Evolutionary conservation across 2,888 invertebrate species (phyloP), one percentile per base, ranked within the genome.

Genomic region (Aromia moschata): DNA sequence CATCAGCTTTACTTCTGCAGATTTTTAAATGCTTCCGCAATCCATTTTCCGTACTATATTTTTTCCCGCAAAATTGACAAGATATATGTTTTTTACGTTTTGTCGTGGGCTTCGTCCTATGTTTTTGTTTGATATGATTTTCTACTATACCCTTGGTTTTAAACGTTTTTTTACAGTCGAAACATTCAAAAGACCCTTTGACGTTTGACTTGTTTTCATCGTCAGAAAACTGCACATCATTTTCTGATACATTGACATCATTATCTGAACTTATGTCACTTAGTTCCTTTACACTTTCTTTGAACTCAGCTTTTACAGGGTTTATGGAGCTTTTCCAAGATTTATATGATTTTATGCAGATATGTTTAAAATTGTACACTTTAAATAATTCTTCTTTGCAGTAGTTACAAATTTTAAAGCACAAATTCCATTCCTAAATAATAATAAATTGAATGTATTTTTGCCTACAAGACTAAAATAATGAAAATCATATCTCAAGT

Each of bases 341-440:
- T 15, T 54, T 54, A 17, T 68, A 64, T 7, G 77, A 75, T 12
- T 65, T 67, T 15, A 77, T 66, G 61, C 77, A 77, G 17, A 70
- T 57, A 45, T 70, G 64, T 47, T 72, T 68, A 60, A 78, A 78
- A n/a, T 61, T 61, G 52, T 69, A 72, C 0, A 71, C 67, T 11
- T 62, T 65, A 44, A 74, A 67, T n/a, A 78, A 58, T 46, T 72
- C 65, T 16, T 69, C 43, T 10, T 60, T 56, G 60, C 78, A 78
- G 2, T 51, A 17, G 4, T 14, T 20, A 56, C 77, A 78, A 33
- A 77, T 63, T 15, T 60, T 44, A 18, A 68, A 65, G 17, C 61
- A 60, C 20, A 62, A 57, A 54, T 61, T 64, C 74, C 76, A 76
- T 43, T 75, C 62, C 73, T 73, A 38, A 25, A 44, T 64, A 47